Base-by-base conservation (phyloP, 1,140 invertebrate species). In the Formica exsecta region DNA sequence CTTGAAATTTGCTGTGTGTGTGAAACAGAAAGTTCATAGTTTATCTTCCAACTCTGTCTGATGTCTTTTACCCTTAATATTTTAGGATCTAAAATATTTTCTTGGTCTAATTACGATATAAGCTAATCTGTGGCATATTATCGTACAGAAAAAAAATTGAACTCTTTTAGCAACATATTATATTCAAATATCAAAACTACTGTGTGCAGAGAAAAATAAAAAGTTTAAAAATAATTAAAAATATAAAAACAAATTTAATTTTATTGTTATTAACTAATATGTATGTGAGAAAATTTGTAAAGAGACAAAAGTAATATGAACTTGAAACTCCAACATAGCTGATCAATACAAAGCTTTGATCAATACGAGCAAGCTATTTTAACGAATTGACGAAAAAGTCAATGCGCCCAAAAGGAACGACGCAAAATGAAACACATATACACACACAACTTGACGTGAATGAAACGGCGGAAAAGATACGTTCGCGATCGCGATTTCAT, bases 1-100 rank as follows among this genome's bases (percentile, higher is more conserved):
- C 64, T 95, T 92, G 86, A 85, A 87, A 90, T 61, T 92, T 91
- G 87, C 93, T 93, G n/a, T n/a, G n/a, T n/a, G n/a, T n/a, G n/a
- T n/a, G 68, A 54, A 90, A 89, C 57, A 36, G 38, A 64, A 32
- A 68, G 11, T 51, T 51, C 16, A 16, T 6, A 51, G 3, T 51
- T 51, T 19, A 51, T 79, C 13, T 54, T 65, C 13, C n/a, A 32
- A 64, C 8, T n/a, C 48, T 51, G 48, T 19, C 48, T 51, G 0
- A 19, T 51, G 48, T 19, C 19, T 19, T 1, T 19, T 51, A 51
- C 19, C 48, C 16, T 51, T 6, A 51, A 48, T 16, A 48, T 48
- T 13, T 48, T 11, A 16, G 48, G 9, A 19, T 51, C 3, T 1
- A 19, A 16, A 19, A 51, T 51, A 51, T 51, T 51, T 51, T 51